A percentile compares a stretch with the other conserved stretches of the same genome.
phyloP scores from a whole-genome alignment of 53 echinoderm and acorn worm species.

The Temnopleurus reevesii region DNA sequence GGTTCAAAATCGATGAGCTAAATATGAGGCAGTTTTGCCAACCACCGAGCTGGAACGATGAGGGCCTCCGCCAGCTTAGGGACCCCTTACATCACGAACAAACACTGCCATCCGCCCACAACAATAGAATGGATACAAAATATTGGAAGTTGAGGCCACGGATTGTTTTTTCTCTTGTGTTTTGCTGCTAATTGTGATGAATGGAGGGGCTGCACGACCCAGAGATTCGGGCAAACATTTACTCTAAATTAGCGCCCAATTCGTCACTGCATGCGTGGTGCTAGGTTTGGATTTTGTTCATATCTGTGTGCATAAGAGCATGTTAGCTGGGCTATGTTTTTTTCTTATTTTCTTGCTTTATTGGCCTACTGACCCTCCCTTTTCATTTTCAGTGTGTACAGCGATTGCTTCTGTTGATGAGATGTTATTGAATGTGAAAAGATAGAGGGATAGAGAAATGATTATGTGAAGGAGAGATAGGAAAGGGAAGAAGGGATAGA shows the following conservation, averaged over 20 bases:
- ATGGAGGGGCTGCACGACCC: slow-evolving; percentile 51
- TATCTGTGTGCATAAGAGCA: slow-evolving; percentile 4
- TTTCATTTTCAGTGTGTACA: not conserved
- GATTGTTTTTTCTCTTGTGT: slow-evolving; percentile 24
- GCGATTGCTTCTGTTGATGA: not conserved
- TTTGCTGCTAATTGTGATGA: slow-evolving; percentile 58
- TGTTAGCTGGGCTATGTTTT: not conserved
- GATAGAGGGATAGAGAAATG: not conserved
- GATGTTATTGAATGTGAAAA: not conserved
- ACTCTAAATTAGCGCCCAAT: not conserved
- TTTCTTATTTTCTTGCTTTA: not conserved
- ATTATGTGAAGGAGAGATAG: not conserved
- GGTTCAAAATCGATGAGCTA: too few relatives aligned
- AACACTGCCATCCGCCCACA: not conserved
- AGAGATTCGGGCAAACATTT: slow-evolving; percentile 35
- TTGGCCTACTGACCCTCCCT: slow-evolving; percentile 38
- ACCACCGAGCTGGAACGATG: not conserved
- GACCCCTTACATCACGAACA: not conserved
- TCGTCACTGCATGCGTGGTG: not conserved
- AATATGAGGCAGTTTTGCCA: not conserved
- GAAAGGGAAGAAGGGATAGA: not conserved
- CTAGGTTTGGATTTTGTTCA: not conserved
- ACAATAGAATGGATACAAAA: slow-evolving; percentile 29
- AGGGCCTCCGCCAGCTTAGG: not conserved
- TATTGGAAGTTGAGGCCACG: not conserved